These are phyloP conservation scores for Clitarchus hookeri DNA, from an alignment of 2,888 invertebrate species.

Conservation along the genomic window DNA sequence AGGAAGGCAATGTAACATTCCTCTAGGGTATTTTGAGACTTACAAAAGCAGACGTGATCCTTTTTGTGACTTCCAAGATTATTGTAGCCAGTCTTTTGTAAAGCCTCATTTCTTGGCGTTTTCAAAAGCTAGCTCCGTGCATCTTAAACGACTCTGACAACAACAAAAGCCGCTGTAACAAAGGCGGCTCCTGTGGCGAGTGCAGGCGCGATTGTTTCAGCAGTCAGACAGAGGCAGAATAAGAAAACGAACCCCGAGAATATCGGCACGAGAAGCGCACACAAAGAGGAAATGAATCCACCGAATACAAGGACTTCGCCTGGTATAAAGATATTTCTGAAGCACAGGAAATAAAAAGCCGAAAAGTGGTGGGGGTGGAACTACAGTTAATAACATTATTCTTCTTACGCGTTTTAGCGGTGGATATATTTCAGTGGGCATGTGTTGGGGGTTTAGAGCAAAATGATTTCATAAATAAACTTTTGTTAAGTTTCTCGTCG, in stretches of 20 bases:
- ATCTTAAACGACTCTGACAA: conserved; percentile 14
- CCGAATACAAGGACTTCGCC: background rate
- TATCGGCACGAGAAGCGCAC: background rate
- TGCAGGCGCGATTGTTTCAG: background rate
- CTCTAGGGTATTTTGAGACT: background rate
- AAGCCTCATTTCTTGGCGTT: conserved; percentile 1
- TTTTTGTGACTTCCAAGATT: background rate
- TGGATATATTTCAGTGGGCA: no score
- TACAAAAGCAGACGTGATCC: background rate
- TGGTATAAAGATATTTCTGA: background rate
- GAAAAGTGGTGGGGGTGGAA: no score
- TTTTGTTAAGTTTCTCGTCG: no score
- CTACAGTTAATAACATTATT: no score
- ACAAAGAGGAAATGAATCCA: background rate
- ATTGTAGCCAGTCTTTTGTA: background rate
- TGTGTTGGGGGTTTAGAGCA: no score
- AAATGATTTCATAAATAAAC: no score
- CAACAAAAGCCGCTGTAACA: background rate
- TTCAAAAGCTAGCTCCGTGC: conserved; percentile 10
- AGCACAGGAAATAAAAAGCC: no score
- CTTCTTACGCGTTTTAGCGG: no score
- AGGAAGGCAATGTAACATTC: background rate
- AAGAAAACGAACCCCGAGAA: background rate
- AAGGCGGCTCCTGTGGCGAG: background rate
- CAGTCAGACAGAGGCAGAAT: background rate